Evolutionary conservation across 2,113 vertebrate genomes (phyloP).

Genomic region (Diadophis punctatus): DNA sequence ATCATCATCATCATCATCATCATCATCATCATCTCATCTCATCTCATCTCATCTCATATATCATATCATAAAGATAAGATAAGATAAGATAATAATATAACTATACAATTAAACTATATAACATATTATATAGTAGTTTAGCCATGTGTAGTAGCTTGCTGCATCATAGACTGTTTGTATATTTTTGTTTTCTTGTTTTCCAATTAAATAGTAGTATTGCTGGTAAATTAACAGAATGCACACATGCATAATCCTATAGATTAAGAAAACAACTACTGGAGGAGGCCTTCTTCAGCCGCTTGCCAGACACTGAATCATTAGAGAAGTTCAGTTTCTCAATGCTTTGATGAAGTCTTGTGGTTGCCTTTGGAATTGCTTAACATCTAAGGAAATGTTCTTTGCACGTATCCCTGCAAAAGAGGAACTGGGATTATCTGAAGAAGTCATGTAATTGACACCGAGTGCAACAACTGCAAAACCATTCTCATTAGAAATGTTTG

Average conservation of each 20-base stretch:
- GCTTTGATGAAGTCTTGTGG: slow-evolving; percentile 5
- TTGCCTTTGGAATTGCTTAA: neutral
- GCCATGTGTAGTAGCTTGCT: neutral
- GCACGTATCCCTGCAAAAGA: neutral
- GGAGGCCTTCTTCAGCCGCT: neutral
- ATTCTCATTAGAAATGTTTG: slow-evolving; percentile 54
- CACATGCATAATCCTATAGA: neutral
- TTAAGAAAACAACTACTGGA: neutral
- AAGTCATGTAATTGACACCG: slow-evolving; percentile 32
- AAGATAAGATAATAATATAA: no score
- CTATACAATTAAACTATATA: no score
- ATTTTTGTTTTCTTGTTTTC: neutral
- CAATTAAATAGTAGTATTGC: neutral
- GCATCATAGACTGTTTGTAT: neutral
- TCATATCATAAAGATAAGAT: no score
- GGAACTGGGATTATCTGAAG: neutral
- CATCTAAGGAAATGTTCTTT: neutral
- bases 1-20: no score
- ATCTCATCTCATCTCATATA: no score
- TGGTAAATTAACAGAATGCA: neutral
- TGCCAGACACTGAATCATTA: neutral
- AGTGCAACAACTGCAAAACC: slow-evolving; percentile 39
- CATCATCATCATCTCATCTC: no score
- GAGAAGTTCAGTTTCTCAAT: neutral
- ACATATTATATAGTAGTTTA: neutral